phyloP scores from a whole-genome alignment of 2,113 vertebrate species.

The Passer domesticus region DNA sequence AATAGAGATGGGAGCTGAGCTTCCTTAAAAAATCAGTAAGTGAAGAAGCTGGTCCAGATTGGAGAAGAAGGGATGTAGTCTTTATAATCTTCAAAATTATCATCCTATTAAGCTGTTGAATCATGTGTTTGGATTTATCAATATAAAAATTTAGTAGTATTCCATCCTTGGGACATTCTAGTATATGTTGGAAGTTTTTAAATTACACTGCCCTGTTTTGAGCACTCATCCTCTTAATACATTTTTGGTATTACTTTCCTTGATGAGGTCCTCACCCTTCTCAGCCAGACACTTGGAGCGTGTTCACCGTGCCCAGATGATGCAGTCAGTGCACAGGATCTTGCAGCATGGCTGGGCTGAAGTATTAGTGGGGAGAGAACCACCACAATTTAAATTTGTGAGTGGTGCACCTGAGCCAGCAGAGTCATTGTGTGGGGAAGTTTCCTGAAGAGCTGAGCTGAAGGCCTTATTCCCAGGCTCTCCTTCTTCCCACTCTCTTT shows the following conservation, averaged over 20 bases:
- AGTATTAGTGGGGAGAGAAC: neutral
- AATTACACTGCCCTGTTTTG: neutral
- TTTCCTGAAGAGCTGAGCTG: neutral
- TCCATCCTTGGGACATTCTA: neutral
- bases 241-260: neutral
- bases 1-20: neutral
- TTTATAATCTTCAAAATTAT: neutral
- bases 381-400: neutral
- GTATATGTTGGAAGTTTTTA: neutral
- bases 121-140: neutral
- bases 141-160: neutral
- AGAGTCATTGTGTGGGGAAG: neutral
- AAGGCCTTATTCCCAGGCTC: neutral
- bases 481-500: neutral
- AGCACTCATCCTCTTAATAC: neutral
- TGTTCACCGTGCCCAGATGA: neutral
- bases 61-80: neutral
- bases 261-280: neutral
- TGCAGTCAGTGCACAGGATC: fast-evolving
- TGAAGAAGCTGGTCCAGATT: neutral
- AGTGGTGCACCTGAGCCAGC: neutral
- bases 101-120: neutral
- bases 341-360: neutral
- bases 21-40: neutral
- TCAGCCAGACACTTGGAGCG: fast-evolving